These are phyloP conservation scores for Pristionchus mayeri DNA, from an alignment of 2,888 invertebrate genomes.

Conservation along the genomic window DNA sequence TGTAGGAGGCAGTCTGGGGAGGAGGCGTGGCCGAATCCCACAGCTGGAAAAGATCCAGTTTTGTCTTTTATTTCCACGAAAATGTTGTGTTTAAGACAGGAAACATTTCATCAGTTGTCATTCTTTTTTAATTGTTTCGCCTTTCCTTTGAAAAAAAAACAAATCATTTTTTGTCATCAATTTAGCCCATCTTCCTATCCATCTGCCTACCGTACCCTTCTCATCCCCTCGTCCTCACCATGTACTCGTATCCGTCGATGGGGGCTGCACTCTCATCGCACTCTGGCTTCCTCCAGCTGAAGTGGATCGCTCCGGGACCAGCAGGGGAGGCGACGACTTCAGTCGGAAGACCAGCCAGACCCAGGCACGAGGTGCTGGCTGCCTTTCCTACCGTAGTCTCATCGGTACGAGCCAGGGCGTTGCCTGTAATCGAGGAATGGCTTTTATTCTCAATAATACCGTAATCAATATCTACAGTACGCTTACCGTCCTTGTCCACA, in stretches of 20 bases:
- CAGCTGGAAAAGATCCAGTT: slow-evolving; percentile 53
- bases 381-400: slow-evolving; percentile 71
- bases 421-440: neutral
- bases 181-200: too few relatives aligned
- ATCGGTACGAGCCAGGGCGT: slow-evolving; percentile 71
- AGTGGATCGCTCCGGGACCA: slow-evolving; percentile 52
- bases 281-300: slow-evolving; percentile 63
- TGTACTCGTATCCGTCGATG: slow-evolving; percentile 75
- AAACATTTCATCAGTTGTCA: too few relatives aligned
- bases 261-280: slow-evolving; percentile 72
- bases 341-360: slow-evolving; percentile 67
- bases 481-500: slow-evolving; percentile 57
- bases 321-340: slow-evolving; percentile 45
- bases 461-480: neutral
- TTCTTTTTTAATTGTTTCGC: too few relatives aligned
- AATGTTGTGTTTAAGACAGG: neutral
- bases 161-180: too few relatives aligned
- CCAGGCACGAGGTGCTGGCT: slow-evolving; percentile 66
- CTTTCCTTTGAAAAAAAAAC: too few relatives aligned
- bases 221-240: slow-evolving; percentile 54
- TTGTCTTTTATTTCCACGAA: neutral
- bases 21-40: slow-evolving; percentile 59
- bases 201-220: neutral
- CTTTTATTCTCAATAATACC: neutral
- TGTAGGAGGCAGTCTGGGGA: slow-evolving; percentile 69